Evolutionary conservation across 2,113 vertebrate genomes (phyloP).

Genomic region (Aix galericulata): DNA sequence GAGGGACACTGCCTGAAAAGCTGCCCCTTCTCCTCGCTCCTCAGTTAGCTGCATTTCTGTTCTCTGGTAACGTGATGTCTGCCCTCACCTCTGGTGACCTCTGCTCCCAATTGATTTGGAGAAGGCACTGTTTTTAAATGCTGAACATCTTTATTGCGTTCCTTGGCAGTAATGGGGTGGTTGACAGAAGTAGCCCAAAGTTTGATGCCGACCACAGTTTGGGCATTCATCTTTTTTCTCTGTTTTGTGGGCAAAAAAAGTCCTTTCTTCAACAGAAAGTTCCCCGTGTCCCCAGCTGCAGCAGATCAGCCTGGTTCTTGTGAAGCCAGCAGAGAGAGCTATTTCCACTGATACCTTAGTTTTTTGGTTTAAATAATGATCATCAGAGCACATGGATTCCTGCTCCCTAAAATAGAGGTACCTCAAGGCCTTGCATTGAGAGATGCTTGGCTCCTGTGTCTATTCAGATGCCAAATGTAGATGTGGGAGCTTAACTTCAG

Average conservation of each 20-base stretch:
- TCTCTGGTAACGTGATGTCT: neutral
- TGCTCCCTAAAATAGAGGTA: neutral
- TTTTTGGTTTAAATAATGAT: neutral
- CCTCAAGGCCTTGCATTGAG: neutral
- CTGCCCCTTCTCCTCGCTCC: neutral
- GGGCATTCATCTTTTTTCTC: neutral
- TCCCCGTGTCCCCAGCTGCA: neutral
- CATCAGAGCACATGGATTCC: neutral
- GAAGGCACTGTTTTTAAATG: neutral
- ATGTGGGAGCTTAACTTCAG: neutral
- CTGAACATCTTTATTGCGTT: neutral
- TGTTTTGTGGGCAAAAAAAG: neutral
- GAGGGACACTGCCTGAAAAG: neutral
- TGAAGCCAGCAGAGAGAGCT: neutral
- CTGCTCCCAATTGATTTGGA: neutral
- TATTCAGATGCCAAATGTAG: neutral
- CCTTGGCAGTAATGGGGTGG: neutral
- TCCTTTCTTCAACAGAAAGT: neutral
- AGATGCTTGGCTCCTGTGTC: neutral
- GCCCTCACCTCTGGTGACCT: neutral
- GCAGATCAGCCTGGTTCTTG: neutral
- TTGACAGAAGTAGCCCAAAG: neutral
- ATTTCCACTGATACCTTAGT: fast-evolving
- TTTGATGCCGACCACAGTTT: neutral
- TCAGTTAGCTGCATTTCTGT: neutral